Conservation (phyloP, 37 sponge, comb jelly and placozoan genomes). For the Spongia lamella region DNA sequence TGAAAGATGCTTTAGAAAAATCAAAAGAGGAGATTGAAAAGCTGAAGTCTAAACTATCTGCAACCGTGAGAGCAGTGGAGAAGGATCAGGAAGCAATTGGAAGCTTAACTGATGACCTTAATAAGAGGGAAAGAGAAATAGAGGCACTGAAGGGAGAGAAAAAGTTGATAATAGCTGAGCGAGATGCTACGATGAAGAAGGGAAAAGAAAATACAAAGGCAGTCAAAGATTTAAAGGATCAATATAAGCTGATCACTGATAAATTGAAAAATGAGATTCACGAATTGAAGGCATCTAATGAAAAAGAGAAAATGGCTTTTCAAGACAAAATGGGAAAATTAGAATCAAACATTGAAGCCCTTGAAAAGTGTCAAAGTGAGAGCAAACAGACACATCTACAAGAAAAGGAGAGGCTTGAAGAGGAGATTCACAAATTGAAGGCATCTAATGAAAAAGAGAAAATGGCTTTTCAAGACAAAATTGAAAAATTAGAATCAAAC, state of each 20-base stretch:
- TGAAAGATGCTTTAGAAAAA: background rate
- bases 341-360: background rate
- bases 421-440: background rate
- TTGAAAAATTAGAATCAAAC: background rate
- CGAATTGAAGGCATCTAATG: background rate
- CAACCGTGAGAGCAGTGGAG: too few relatives aligned
- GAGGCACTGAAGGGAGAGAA: background rate
- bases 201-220: background rate
- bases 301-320: background rate
- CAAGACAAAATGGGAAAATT: background rate
- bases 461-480: background rate
- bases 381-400: conserved; percentile 1
- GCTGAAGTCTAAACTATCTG: background rate
- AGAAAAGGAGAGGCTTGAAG: background rate
- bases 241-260: background rate
- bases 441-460: background rate
- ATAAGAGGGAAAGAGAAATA: background rate
- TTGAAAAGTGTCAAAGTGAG: background rate
- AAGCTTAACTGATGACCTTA: too few relatives aligned
- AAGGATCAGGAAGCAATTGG: too few relatives aligned
- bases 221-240: background rate
- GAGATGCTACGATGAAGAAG: too few relatives aligned
- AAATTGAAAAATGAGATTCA: background rate
- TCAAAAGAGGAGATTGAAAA: background rate
- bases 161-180: background rate